Percentiles rank a stretch among this genome's conserved stretches.
These are phyloP conservation scores for Falco cherrug DNA, from an alignment of 2,797 vertebrate genomes.

Conservation along the genomic window DNA sequence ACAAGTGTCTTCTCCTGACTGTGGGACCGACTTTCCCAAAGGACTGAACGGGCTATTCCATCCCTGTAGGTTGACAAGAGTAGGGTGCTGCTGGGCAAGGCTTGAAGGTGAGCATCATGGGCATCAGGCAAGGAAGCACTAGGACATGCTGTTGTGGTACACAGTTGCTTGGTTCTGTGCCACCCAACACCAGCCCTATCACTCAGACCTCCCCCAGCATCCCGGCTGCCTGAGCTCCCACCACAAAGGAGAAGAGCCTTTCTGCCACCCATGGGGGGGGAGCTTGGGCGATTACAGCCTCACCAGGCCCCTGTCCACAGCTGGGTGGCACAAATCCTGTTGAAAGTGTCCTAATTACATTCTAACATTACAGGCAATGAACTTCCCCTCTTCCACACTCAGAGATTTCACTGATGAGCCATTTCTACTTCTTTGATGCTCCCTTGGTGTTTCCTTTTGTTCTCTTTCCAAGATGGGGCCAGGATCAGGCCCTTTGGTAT, in stretches of 20 bases:
- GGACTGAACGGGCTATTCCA: neutral
- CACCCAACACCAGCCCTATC: neutral
- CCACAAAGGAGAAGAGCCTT: neutral
- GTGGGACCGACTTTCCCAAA: neutral
- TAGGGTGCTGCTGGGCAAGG: neutral
- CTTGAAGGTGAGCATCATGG: neutral
- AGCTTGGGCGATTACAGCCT: neutral
- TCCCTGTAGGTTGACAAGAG: neutral
- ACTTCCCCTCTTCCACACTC: neutral
- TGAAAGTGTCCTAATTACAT: neutral
- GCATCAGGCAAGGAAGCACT: neutral
- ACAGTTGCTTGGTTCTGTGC: neutral
- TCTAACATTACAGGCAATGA: constrained; percentile 36
- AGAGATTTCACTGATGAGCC: neutral
- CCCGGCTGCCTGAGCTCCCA: neutral
- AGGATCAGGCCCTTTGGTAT: neutral
- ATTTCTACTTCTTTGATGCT: neutral
- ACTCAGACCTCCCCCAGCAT: neutral
- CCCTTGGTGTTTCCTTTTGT: constrained; percentile 16
- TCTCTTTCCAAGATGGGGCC: neutral
- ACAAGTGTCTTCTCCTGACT: neutral
- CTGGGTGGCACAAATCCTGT: constrained; percentile 32
- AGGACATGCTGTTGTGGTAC: rapidly evolving
- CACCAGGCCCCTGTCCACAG: neutral
- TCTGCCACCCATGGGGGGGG: neutral